phyloP scores from a whole-genome alignment of 2,888 invertebrate species.

The Entomobrya multifasciata region DNA sequence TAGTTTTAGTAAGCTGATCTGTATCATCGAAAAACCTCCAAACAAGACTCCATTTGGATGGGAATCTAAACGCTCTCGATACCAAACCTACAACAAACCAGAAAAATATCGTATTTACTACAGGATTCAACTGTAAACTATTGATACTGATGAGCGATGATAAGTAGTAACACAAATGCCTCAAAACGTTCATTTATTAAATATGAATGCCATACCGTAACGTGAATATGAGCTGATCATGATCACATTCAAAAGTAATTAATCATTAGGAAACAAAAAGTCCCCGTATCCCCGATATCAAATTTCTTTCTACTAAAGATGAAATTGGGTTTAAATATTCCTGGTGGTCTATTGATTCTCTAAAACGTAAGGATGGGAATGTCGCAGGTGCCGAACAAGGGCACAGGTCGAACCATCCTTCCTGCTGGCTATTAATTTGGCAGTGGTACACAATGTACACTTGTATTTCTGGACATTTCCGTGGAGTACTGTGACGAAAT shows the following conservation, averaged over 20 bases:
- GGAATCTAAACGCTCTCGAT: not conserved
- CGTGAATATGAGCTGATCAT: no score
- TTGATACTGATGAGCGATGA: no score
- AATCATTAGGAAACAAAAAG: no score
- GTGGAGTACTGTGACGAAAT: conserved; percentile 2
- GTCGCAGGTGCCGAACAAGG: conserved; percentile 19
- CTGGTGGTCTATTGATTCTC: not conserved
- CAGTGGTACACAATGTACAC: not conserved
- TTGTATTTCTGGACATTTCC: conserved; percentile 3
- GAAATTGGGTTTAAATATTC: no score
- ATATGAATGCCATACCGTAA: no score
- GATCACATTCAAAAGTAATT: no score
- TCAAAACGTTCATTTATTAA: no score
- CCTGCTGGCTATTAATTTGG: not conserved
- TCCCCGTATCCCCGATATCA: no score
- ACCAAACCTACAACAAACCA: conserved; percentile 12
- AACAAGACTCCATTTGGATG: not conserved
- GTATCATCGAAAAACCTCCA: conserved; percentile 26
- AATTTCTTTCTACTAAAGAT: no score
- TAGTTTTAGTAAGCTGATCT: not conserved
- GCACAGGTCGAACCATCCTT: conserved; percentile 17
- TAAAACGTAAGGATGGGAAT: not conserved
- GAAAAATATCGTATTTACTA: not conserved
- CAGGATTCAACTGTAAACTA: no score
- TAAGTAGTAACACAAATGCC: no score